These are phyloP conservation scores for Drosophila kikkawai DNA, from an alignment of 1,140 invertebrate species.

Conservation along the genomic window DNA sequence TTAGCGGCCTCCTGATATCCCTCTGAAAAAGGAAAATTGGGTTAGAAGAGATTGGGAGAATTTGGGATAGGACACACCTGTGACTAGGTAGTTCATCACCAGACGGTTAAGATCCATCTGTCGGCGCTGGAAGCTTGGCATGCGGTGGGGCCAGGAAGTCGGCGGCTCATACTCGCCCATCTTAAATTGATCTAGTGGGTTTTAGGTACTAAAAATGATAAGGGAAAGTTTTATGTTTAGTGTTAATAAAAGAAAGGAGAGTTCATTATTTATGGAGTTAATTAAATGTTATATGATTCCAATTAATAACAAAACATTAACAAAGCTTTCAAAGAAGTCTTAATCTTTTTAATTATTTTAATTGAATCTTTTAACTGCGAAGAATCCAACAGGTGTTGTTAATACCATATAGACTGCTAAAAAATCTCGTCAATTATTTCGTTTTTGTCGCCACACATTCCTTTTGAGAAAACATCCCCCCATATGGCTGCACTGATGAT, in stretches of 20 bases:
- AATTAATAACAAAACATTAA: not conserved
- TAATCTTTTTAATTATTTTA: not conserved
- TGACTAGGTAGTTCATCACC: constrained; percentile 65
- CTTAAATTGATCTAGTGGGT: constrained; percentile 9
- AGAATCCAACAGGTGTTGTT: not conserved
- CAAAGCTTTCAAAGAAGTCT: not conserved
- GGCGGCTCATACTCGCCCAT: constrained; percentile 38
- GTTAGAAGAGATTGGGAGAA: not conserved
- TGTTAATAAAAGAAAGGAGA: no score
- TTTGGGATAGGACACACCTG: constrained; percentile 22
- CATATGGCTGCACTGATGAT: not conserved
- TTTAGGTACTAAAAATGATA: constrained; percentile 21
- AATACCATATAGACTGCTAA: not conserved
- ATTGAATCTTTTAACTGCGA: not conserved
- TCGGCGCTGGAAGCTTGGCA: constrained; percentile 58
- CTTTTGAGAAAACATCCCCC: constrained; percentile 5
- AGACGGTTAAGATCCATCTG: constrained; percentile 57
- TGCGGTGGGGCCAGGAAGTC: constrained; percentile 52
- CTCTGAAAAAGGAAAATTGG: constrained; percentile 22
- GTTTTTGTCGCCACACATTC: not conserved
- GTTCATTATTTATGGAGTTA: no score
- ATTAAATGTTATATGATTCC: no score
- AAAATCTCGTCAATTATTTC: not conserved
- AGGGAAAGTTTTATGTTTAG: not conserved
- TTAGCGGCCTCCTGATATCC: constrained; percentile 61